phyloP scores from a whole-genome alignment of 1,140 invertebrate genomes.

The Bactericera cockerelli region DNA sequence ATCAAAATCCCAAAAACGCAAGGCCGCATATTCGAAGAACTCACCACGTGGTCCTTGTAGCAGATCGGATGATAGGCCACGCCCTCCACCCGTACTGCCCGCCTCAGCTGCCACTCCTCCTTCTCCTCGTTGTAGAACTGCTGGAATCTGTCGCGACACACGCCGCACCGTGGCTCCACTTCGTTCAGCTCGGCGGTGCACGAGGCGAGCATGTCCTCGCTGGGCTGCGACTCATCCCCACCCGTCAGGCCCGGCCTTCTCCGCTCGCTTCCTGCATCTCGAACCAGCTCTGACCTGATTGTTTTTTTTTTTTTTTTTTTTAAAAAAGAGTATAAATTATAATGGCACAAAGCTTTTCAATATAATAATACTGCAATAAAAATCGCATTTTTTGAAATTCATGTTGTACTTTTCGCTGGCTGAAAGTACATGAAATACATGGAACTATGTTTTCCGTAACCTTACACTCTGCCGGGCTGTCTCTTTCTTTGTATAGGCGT shows the following conservation, averaged over 20 bases:
- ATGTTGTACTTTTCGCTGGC: too few relatives aligned
- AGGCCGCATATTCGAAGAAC: too few relatives aligned
- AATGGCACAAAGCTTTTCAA: too few relatives aligned
- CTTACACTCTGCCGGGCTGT: too few relatives aligned
- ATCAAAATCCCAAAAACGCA: too few relatives aligned
- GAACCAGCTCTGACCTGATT: constrained; percentile 70
- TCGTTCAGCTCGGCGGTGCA: constrained; percentile 39
- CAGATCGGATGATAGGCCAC: constrained; percentile 82
- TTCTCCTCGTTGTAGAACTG: constrained; percentile 89
- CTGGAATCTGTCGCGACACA: constrained; percentile 82
- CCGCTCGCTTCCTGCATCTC: constrained; percentile 41
- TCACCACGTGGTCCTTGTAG: constrained; percentile 73
- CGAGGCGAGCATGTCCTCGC: constrained; percentile 29
- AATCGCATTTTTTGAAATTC: too few relatives aligned
- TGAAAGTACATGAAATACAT: too few relatives aligned
- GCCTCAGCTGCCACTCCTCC: constrained; percentile 86
- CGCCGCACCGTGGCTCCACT: constrained; percentile 50
- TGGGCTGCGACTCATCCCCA: background rate
- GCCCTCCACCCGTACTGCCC: constrained; percentile 59
- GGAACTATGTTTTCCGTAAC: too few relatives aligned
- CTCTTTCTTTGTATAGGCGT: too few relatives aligned
- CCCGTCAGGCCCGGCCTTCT: background rate
- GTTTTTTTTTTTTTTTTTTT: too few relatives aligned
- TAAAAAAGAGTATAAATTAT: too few relatives aligned
- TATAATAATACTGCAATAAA: too few relatives aligned